Evolutionary conservation across 2,113 vertebrate species (phyloP), one percentile per base, ranked within the genome.

Genomic region (Psephotus haematonotus): DNA sequence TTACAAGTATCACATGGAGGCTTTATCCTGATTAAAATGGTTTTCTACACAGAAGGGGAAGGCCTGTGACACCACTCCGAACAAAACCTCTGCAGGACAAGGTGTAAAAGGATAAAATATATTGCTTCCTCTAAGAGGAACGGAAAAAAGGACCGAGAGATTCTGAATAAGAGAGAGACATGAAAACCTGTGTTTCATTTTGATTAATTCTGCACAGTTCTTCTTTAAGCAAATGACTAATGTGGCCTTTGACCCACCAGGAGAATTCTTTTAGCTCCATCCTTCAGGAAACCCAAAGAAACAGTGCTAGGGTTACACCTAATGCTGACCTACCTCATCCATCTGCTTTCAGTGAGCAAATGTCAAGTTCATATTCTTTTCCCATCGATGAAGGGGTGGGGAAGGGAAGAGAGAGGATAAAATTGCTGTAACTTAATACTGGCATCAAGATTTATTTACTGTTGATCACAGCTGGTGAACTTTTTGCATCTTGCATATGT

Each of bases 1-100:
- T 97, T 95, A 81, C 92, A 85, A 96, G 95, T 96, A 96, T 96
- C 97, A 96, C 92, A 96, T 88, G 89, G 96, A 93, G 89, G 92
- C 92, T 98, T 97, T 93, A 97, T 97, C 97, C 96, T 97, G 97
- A 98, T 98, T 97, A 98, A 98, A 98, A 98, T 97, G 95, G 93
- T 97, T 98, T 97, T 97, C 59, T 95, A 97, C 97, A 93, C 96
- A 93, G 97, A 96, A 97, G 95, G 92, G 96, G 97, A 97, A 98
- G 91, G 96, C 88, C 96, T 94, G 86, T 97, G 97, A 97, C 97
- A 97, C 96, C 96, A 97, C 91, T 92, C 71, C 59, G 94, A 97
- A 97, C 95, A 97, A 98, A 97, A 97, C 95, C 96, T 98, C 94
- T 88, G 92, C 96, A 97, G 97, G 97, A 96, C 88, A 95, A 97